Evolutionary conservation across 1,140 invertebrate species (phyloP).

Genomic region (Penaeus indicus): DNA sequence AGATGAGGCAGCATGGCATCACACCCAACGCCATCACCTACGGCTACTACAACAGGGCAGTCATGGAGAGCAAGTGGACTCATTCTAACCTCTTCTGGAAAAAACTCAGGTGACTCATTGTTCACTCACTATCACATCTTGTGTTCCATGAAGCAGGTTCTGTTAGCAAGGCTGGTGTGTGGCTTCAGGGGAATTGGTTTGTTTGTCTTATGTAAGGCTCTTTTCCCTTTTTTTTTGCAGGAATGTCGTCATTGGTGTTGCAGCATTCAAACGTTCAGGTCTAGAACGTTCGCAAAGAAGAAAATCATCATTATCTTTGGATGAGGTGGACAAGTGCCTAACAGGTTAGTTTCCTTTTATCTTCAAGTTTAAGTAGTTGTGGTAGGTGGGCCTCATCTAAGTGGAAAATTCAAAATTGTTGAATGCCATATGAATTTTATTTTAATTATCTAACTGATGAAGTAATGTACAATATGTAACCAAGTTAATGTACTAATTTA

Average conservation of each 20-base stretch:
- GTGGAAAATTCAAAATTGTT: too few relatives aligned
- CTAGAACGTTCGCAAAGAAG: slow-evolving; percentile 49
- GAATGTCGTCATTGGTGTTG: slow-evolving; percentile 91
- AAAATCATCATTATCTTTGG: slow-evolving; percentile 44
- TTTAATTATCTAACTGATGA: too few relatives aligned
- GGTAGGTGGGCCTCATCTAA: neutral
- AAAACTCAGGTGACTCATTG: slow-evolving; percentile 77
- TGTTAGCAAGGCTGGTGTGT: neutral
- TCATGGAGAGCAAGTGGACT: slow-evolving; percentile 95
- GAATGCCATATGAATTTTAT: too few relatives aligned
- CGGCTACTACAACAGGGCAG: slow-evolving; percentile 86
- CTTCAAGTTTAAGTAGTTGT: slow-evolving; percentile 48
- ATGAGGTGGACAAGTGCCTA: slow-evolving; percentile 63
- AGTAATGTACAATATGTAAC: too few relatives aligned
- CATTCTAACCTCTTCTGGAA: slow-evolving; percentile 92
- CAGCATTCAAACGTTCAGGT: slow-evolving; percentile 69
- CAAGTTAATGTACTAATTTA: too few relatives aligned
- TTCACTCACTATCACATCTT: neutral
- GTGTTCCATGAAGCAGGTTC: neutral
- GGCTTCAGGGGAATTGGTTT: neutral
- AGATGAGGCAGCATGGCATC: slow-evolving; percentile 95
- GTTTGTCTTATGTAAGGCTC: slow-evolving; percentile 17
- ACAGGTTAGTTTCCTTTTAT: slow-evolving; percentile 42
- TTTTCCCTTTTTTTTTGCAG: slow-evolving; percentile 70
- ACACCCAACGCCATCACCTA: slow-evolving; percentile 99